Conservation (phyloP, 2,797 vertebrate species). For the Rallus crepitans region DNA sequence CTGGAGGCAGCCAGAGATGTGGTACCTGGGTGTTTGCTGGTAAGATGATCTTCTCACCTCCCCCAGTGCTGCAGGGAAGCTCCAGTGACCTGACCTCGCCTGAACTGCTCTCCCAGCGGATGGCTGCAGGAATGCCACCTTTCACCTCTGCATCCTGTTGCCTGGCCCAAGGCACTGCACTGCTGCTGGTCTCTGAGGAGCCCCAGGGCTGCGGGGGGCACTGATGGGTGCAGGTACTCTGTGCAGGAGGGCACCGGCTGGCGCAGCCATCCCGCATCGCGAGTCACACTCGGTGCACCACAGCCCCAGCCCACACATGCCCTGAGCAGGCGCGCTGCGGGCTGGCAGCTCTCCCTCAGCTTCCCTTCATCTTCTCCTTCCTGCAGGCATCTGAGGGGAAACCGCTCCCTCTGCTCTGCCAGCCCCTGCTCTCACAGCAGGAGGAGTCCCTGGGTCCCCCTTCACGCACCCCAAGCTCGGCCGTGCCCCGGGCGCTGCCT, state of each 20-base stretch:
- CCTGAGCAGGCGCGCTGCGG: background rate
- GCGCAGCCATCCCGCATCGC: background rate
- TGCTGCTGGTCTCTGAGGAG: background rate
- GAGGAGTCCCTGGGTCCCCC: background rate
- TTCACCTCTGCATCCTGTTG: background rate
- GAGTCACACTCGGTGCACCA: background rate
- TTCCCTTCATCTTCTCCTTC: background rate
- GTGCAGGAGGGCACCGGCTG: background rate
- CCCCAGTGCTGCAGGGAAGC: background rate
- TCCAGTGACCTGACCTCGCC: background rate
- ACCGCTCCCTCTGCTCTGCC: background rate
- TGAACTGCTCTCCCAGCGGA: background rate
- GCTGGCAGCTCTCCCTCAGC: background rate
- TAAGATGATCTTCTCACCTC: background rate
- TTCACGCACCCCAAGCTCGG: fast-evolving
- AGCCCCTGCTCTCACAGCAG: fast-evolving
- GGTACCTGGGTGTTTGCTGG: background rate
- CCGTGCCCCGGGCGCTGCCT: background rate
- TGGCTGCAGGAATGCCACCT: background rate
- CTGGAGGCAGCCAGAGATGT: fast-evolving
- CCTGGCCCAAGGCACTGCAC: background rate
- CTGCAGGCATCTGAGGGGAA: background rate
- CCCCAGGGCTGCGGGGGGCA: fast-evolving
- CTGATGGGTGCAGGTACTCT: background rate
- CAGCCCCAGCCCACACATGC: background rate